These are phyloP conservation scores for Rhodeus uyekii DNA, from an alignment of 2,797 vertebrate genomes.

Conservation along the genomic window DNA sequence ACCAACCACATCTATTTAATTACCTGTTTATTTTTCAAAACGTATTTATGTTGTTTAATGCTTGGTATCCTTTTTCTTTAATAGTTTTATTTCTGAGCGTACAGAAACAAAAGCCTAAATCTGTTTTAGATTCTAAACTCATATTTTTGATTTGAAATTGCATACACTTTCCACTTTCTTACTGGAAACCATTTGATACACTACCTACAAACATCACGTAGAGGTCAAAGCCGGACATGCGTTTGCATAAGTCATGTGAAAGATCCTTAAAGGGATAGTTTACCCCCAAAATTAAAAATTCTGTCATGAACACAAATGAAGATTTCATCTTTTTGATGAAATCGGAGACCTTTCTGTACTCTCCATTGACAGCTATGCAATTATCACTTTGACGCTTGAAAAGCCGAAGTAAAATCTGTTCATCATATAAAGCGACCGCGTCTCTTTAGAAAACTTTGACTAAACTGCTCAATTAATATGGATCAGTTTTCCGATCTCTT, in stretches of 20 bases:
- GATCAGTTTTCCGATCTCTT: too few species aligned
- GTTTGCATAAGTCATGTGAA: background rate
- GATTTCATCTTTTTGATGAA: too few species aligned
- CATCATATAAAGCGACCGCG: too few species aligned
- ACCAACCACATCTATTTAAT: background rate
- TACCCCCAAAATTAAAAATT: too few species aligned
- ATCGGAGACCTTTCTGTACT: too few species aligned
- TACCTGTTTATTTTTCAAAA: background rate
- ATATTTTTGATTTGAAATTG: background rate
- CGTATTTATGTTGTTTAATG: background rate
- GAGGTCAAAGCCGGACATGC: background rate
- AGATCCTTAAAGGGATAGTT: background rate
- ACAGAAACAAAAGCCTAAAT: background rate
- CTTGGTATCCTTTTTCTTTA: background rate
- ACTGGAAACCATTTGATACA: background rate
- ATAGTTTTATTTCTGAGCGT: background rate
- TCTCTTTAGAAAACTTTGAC: too few species aligned
- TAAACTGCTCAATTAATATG: too few species aligned
- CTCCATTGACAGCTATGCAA: too few species aligned
- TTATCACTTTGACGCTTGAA: too few species aligned
- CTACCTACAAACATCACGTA: background rate
- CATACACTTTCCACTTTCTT: background rate
- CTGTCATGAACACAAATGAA: too few species aligned
- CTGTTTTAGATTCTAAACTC: background rate
- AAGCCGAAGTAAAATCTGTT: too few species aligned